Conservation (phyloP, 2,888 invertebrate species). For the Neoitamus cyanurus region DNA sequence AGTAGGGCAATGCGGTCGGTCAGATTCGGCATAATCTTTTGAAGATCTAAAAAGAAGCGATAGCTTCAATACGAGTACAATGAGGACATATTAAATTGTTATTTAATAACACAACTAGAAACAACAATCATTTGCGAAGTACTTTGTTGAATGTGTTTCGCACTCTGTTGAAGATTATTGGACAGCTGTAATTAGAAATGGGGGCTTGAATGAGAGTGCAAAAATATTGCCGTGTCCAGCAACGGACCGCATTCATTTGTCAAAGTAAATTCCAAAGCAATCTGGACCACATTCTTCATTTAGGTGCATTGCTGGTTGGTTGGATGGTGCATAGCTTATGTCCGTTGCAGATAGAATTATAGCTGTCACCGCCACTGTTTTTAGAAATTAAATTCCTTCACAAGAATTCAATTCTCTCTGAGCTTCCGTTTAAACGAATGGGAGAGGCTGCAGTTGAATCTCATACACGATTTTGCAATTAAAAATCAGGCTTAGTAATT, state of each 20-base stretch:
- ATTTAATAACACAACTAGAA: background rate
- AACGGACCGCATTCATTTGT: background rate
- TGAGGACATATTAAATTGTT: background rate
- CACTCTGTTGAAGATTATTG: background rate
- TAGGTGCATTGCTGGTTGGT: background rate
- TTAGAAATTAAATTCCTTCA: background rate
- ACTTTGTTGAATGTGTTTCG: background rate
- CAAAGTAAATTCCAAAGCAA: background rate
- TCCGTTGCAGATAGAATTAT: background rate
- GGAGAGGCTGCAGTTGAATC: background rate
- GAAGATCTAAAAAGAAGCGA: no score
- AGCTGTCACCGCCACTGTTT: background rate
- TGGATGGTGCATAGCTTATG: background rate
- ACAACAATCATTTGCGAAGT: background rate
- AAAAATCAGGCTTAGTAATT: background rate
- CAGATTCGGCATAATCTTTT: no score
- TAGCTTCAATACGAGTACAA: background rate
- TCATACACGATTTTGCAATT: background rate
- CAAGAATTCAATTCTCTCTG: background rate
- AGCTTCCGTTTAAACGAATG: background rate
- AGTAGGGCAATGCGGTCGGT: background rate
- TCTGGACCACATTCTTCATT: background rate
- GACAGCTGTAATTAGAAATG: background rate
- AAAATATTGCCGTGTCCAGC: background rate
- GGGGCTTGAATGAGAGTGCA: background rate